Evolutionary conservation across 2,888 invertebrate genomes (phyloP), one percentile per base, ranked within the genome.

Genomic region (Timandra comae): DNA sequence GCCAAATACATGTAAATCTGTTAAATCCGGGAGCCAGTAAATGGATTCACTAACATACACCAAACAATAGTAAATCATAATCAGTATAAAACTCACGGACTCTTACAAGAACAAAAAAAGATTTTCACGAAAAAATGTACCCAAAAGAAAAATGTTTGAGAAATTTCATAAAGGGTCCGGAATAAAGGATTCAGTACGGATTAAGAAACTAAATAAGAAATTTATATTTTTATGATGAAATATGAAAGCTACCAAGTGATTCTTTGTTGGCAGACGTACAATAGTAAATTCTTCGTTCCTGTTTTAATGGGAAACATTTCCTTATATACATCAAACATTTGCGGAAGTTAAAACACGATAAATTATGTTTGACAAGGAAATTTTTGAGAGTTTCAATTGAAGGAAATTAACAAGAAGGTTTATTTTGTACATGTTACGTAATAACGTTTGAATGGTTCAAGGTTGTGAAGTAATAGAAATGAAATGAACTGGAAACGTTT

Each of bases 11-110:
- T 22, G 2, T 24, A 24, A 24, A 24, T 24, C 10, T 16, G 16
- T 3, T 16, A 16, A n/a, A 16, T 6, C 16, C 16, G 16, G 21
- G 40, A 49, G 39, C 38, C 38, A 49, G 50, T 55, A 58, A 58
- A 60, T 52, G 56, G 58, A 56, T 54, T 54, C 54, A 46, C 52
- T 56, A 45, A 56, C 55, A 57, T 58, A 51, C 53, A 51, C 45
- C 45, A 40, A 43, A 47, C 46, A 50, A 53, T 49, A 51, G 58
- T 64, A 58, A 63, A 61, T 62, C 61, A 63, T 56, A 61, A 61
- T 62, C 55, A 60, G 61, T 56, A 61, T 58, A 63, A 56, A 54
- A 52, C 57, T 54, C 55, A 53, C 51, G 51, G 49, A 50, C 48
- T 43, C 38, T 29, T 41, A 38, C 39, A 47, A 47, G 46, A 52